Evolutionary conservation across 2,888 invertebrate species (phyloP).

Genomic region (Perizoma affinitatum): DNA sequence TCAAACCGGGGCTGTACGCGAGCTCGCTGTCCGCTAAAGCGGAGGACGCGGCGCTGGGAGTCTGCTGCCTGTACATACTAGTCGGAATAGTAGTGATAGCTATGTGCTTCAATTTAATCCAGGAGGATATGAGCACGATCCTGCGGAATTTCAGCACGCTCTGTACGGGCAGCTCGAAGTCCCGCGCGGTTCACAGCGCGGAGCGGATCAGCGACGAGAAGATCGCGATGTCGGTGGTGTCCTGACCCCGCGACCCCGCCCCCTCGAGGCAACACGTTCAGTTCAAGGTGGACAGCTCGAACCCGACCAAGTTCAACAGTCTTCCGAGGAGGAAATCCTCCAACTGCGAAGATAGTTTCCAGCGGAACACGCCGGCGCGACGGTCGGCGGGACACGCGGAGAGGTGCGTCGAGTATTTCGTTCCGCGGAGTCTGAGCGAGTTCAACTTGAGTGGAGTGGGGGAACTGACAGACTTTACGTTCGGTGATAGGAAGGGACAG

Average conservation of each 20-base stretch:
- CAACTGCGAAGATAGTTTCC: constrained; percentile 79
- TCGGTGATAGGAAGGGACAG: constrained; percentile 54
- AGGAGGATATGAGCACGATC: constrained; percentile 86
- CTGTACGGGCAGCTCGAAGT: constrained; percentile 56
- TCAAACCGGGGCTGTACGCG: constrained; percentile 87
- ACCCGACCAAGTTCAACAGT: constrained; percentile 82
- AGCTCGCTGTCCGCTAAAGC: constrained; percentile 73
- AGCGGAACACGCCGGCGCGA: constrained; percentile 25
- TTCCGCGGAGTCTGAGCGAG: constrained; percentile 92
- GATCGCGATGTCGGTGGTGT: constrained; percentile 78
- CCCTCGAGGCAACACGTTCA: constrained; percentile 60
- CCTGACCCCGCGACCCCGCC: constrained; percentile 82
- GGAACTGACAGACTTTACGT: constrained; percentile 50
- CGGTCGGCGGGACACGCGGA: constrained; percentile 74
- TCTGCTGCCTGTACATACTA: constrained; percentile 91
- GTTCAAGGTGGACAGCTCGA: constrained; percentile 68
- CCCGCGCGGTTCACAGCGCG: constrained; percentile 69
- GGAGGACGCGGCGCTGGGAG: constrained; percentile 88
- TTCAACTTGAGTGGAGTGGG: constrained; percentile 89
- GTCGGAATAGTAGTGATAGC: constrained; percentile 94
- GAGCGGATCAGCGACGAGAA: constrained; percentile 79
- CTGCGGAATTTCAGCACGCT: constrained; percentile 53
- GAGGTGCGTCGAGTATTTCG: constrained; percentile 91
- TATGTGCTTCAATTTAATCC: constrained; percentile 94
- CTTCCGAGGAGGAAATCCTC: constrained; percentile 79